These are phyloP conservation scores for Araneus ventricosus DNA, from an alignment of 1,140 invertebrate genomes.

Conservation along the genomic window DNA sequence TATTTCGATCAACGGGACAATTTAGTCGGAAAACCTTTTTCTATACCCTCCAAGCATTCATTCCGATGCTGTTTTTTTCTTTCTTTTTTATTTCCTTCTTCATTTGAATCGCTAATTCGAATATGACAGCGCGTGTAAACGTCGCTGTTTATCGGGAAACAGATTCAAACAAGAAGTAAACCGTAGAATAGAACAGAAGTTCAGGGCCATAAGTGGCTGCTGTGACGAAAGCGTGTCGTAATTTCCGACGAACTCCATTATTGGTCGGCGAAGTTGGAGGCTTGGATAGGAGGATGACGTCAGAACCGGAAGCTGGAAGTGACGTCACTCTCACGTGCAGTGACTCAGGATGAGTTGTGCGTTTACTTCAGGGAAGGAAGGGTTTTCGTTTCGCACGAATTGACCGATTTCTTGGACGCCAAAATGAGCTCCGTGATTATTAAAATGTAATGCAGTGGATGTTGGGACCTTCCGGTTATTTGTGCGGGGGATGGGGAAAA, in stretches of 20 bases:
- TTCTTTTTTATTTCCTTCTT: not conserved
- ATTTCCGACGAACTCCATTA: not conserved
- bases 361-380: not conserved
- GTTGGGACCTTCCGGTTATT: not conserved
- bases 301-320: not conserved
- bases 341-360: conserved; percentile 13
- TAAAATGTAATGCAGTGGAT: not conserved
- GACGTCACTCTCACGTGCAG: not conserved
- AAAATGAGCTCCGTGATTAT: not conserved
- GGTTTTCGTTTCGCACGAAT: conserved; percentile 15
- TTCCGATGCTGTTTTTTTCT: not conserved
- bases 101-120: not conserved
- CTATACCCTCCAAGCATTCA: not conserved
- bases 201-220: not conserved
- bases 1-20: conserved; percentile 2
- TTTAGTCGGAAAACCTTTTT: not conserved
- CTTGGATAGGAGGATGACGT: not conserved
- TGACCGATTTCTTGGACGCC: conserved; percentile 46
- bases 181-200: conserved; percentile 2
- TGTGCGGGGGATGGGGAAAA: not conserved
- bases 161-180: conserved; percentile 25
- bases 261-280: conserved; percentile 1
- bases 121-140: not conserved
- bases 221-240: conserved; percentile 19
- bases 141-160: conserved; percentile 2